Evolutionary conservation across 2,113 vertebrate genomes (phyloP), one percentile per base, ranked within the genome.

Genomic region (Anguilla japonica): DNA sequence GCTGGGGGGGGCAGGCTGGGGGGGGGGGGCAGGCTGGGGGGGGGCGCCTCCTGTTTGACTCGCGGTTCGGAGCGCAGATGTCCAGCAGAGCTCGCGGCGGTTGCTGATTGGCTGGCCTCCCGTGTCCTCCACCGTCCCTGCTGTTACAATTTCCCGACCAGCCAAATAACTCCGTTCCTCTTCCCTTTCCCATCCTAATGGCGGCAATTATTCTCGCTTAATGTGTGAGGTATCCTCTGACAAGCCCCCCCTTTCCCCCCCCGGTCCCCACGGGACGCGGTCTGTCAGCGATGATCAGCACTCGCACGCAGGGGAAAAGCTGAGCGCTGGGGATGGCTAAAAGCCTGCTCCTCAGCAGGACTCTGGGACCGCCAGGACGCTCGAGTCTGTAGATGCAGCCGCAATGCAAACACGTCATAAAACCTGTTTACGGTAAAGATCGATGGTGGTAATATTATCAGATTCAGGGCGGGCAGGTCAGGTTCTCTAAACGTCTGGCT

Each of bases 201-300:
- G 93, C 84, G 80, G 90, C 92, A 90, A 95, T 95, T 90, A 92
- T 92, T 94, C 94, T 92, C 91, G 88, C 88, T 92, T 93, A 94
- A 95, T 82, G 87, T 88, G 89, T 93, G 91, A 94, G 91, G 87
- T 92, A 93, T 91, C 86, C 79, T 81, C 89, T 92, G 93, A 94
- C 92, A 93, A 91, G 1, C 34, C 34, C 34, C 5, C 18, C 22
- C n/a, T n/a, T n/a, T 0, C 18, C 22, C 91, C 92, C n/a, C 15
- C 90, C 88, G 86, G 85, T 91, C 93, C 88, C 71, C 85, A 0
- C 0, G 92, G 91, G 94, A 92, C 86, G 88, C 89, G 92, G 92
- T 93, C 91, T 90, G 92, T 94, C 91, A 91, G 89, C 81, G 84
- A 87, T 1, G 85, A 87, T 90, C 81, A 89, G 82, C 85, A 89